Percentiles rank a stretch among this genome's conserved stretches.
These are phyloP conservation scores for Phragmatobia fuliginosa DNA, from an alignment of 2,888 invertebrate species.

Conservation along the genomic window DNA sequence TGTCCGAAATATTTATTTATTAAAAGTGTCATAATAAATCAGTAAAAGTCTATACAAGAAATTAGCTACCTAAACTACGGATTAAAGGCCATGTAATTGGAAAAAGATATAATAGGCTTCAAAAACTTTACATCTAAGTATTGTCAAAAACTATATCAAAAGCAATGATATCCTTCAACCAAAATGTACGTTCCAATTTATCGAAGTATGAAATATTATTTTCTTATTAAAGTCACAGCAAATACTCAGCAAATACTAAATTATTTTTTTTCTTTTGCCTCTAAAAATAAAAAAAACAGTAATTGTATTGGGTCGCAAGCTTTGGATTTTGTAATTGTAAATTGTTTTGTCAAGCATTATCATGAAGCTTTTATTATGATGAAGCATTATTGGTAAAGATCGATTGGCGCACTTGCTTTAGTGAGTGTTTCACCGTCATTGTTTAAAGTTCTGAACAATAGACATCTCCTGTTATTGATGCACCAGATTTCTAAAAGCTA, in stretches of 20 bases:
- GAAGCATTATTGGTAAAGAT: conserved; percentile 19
- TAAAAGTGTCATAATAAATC: no score
- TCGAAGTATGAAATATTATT: no score
- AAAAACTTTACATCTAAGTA: conserved; percentile 28
- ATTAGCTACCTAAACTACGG: no score
- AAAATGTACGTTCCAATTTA: conserved; percentile 18
- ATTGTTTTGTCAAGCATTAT: neutral
- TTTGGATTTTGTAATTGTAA: neutral
- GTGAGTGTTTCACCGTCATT: conserved; percentile 17
- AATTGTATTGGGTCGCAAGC: neutral
- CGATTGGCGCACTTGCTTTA: neutral
- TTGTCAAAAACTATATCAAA: conserved; percentile 24
- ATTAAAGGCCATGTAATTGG: conserved; percentile 15
- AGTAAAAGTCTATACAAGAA: no score
- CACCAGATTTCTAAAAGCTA: neutral
- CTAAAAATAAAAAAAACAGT: neutral
- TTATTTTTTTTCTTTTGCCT: no score
- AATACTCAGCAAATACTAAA: no score
- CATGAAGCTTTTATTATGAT: conserved; percentile 10
- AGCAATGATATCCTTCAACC: conserved; percentile 35
- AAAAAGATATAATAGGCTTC: conserved; percentile 27
- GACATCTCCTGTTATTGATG: neutral
- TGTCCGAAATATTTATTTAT: no score
- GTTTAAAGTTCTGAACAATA: conserved; percentile 6
- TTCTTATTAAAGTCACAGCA: no score